Percentiles rank a stretch among this genome's conserved stretches.
These are phyloP conservation scores for Morinoia aosen DNA, from an alignment of 2,888 invertebrate genomes.

Conservation along the genomic window DNA sequence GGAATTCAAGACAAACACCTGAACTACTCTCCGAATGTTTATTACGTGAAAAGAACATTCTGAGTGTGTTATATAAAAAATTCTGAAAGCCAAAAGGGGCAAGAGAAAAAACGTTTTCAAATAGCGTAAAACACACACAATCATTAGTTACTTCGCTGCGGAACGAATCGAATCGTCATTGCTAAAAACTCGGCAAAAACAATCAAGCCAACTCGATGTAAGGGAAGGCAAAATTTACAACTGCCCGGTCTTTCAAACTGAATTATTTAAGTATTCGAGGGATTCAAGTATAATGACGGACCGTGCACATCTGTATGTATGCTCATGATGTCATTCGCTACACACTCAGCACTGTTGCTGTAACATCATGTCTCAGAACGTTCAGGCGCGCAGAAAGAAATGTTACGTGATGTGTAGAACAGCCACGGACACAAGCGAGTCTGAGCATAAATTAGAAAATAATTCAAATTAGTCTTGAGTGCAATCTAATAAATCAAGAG, in stretches of 20 bases:
- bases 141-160: not conserved
- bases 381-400: too few species aligned
- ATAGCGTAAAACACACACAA: not conserved
- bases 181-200: not conserved
- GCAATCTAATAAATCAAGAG: slow-evolving; percentile 1
- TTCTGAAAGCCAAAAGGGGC: not conserved
- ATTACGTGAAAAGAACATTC: not conserved
- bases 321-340: not conserved
- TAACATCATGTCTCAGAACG: too few species aligned
- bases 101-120: not conserved
- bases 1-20: not conserved
- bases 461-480: not conserved
- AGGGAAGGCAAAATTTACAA: not conserved
- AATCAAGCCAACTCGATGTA: not conserved
- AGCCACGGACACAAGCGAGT: not conserved
- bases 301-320: not conserved
- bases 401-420: not conserved
- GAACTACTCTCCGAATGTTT: not conserved
- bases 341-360: too few species aligned
- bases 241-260: not conserved
- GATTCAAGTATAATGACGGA: not conserved
- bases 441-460: slow-evolving; percentile 1
- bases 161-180: not conserved
- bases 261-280: not conserved
- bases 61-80: not conserved